A percentile compares a stretch with the other conserved stretches of the same genome.
Conservation (phyloP, 2,888 invertebrate species). For the Melinopterus prodromus region DNA sequence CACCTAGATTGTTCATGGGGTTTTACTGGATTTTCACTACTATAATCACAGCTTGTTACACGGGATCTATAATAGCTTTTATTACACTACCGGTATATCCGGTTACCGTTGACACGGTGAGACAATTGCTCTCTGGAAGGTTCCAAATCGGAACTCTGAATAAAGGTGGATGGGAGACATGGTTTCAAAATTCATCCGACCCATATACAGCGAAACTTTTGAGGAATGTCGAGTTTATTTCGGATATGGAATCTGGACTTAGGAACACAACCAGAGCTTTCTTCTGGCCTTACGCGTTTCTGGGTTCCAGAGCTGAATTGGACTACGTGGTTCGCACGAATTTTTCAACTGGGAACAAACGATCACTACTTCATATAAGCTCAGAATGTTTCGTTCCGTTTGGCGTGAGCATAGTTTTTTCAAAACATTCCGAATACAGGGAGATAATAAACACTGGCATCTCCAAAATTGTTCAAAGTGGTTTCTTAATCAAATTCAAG, state of each 20-base stretch:
- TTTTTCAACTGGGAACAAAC: slow-evolving; percentile 68
- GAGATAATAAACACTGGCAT: slow-evolving; percentile 69
- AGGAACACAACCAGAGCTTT: slow-evolving; percentile 77
- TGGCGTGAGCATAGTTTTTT: slow-evolving; percentile 72
- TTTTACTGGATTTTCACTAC: slow-evolving; percentile 89
- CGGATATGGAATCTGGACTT: slow-evolving; percentile 72
- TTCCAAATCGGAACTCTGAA: slow-evolving; percentile 78
- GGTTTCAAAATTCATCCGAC: slow-evolving; percentile 78
- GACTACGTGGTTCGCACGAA: slow-evolving; percentile 78
- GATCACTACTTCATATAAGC: slow-evolving; percentile 75
- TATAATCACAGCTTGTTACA: slow-evolving; percentile 84
- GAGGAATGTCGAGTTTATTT: slow-evolving; percentile 73
- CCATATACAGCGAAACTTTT: slow-evolving; percentile 68
- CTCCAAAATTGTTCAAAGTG: slow-evolving; percentile 70
- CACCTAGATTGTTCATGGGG: slow-evolving; percentile 77
- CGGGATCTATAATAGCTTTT: slow-evolving; percentile 85
- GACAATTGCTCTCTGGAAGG: slow-evolving; percentile 71
- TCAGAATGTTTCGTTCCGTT: slow-evolving; percentile 79
- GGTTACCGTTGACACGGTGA: slow-evolving; percentile 73
- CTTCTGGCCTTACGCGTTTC: slow-evolving; percentile 81
- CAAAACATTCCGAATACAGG: slow-evolving; percentile 71
- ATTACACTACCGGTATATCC: slow-evolving; percentile 82
- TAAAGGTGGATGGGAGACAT: slow-evolving; percentile 78
- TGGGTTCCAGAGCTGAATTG: slow-evolving; percentile 76
- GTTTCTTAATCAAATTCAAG: slow-evolving; percentile 71